phyloP scores from a whole-genome alignment of 2,888 invertebrate genomes.

The Elaeidobius kamerunicus region DNA sequence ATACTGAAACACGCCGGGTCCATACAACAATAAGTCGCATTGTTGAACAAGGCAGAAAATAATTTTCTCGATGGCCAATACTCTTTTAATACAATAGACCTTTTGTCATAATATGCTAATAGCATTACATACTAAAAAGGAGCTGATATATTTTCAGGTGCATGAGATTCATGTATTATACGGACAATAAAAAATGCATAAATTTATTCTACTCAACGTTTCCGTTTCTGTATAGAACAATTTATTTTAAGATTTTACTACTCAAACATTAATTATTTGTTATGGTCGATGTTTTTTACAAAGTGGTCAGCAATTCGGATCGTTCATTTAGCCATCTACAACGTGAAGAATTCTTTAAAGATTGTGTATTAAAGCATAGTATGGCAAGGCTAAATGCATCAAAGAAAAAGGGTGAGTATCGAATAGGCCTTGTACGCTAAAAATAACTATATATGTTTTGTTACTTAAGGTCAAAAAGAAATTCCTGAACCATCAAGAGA shows the following conservation, averaged over 20 bases:
- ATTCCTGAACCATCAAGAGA: not conserved
- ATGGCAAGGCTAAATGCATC: not conserved
- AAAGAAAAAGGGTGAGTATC: conserved; percentile 1
- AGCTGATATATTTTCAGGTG: conserved; percentile 13
- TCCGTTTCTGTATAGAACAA: too few species aligned
- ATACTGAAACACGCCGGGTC: conserved; percentile 41
- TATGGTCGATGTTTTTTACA: conserved; percentile 6
- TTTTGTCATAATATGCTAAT: conserved; percentile 48
- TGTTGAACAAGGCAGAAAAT: conserved; percentile 48
- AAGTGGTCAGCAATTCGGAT: not conserved
- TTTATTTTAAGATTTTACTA: too few species aligned
- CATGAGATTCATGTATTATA: not conserved
- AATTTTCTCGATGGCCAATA: conserved; percentile 48
- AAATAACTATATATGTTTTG: not conserved
- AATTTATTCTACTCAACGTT: too few species aligned
- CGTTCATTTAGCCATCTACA: not conserved
- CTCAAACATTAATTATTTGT: too few species aligned
- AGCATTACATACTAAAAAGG: conserved; percentile 33
- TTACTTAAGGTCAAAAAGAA: conserved; percentile 1
- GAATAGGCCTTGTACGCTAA: not conserved
- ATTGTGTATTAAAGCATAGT: conserved; percentile 2
- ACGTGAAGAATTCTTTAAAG: conserved; percentile 5
- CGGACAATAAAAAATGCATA: too few species aligned
- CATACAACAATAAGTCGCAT: conserved; percentile 45
- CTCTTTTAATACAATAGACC: conserved; percentile 48